Conservation (phyloP, 2,888 invertebrate genomes). For the Steinernema carpocapsae region DNA sequence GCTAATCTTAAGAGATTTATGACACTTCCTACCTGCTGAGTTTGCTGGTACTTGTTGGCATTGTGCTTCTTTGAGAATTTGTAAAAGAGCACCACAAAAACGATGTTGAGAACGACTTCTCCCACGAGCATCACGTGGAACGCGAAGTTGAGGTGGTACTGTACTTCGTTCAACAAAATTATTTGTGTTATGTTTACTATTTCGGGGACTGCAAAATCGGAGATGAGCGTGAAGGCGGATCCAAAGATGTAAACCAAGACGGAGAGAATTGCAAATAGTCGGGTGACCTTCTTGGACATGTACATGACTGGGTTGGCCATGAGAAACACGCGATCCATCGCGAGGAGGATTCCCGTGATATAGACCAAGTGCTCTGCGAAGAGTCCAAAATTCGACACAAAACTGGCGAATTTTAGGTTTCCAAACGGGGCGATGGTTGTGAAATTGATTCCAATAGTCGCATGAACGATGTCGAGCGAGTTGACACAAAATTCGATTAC, state of each 20-base stretch:
- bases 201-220: no score
- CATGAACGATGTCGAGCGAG: no score
- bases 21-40: neutral
- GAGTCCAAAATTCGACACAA: neutral
- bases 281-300: neutral
- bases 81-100: neutral
- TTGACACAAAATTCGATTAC: no score
- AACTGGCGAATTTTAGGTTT: no score
- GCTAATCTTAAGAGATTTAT: neutral
- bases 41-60: neutral
- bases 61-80: neutral
- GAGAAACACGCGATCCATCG: neutral
- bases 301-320: neutral
- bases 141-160: neutral
- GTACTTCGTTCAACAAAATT: no score
- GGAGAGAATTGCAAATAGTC: neutral
- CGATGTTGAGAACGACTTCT: constrained; percentile 5
- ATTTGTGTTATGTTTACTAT: no score
- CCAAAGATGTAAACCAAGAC: no score
- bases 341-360: neutral
- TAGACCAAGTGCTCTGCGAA: neutral
- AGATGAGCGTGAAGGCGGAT: no score
- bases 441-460: no score
- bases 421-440: no score
- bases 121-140: neutral